Percentiles rank a stretch among this genome's conserved stretches.
These are phyloP conservation scores for Noctuana brunneofusca DNA, from an alignment of 2,888 invertebrate genomes.

Conservation along the genomic window DNA sequence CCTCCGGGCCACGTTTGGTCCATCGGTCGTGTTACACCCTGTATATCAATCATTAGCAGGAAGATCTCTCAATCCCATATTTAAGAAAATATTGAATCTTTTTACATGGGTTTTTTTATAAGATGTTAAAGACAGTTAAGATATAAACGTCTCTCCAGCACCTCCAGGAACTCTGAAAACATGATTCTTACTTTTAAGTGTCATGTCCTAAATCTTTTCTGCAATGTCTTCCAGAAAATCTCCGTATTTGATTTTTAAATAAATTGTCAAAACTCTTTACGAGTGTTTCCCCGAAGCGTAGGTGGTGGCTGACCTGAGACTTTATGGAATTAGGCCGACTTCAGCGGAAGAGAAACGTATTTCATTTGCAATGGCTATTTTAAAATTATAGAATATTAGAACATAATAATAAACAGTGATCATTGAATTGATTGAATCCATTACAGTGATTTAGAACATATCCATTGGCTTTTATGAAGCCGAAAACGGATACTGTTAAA, in stretches of 20 bases:
- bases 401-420: conserved; percentile 34
- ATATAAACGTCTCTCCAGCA: background rate
- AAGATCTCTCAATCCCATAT: no score
- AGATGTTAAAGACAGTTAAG: background rate
- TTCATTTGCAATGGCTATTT: conserved; percentile 44
- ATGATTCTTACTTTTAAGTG: conserved; percentile 2
- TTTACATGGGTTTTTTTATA: no score
- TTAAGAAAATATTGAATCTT: no score
- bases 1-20: no score
- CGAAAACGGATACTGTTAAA: conserved; percentile 10
- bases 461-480: conserved; percentile 12
- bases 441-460: conserved; percentile 6
- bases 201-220: background rate
- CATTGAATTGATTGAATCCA: conserved; percentile 12
- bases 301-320: conserved; percentile 53
- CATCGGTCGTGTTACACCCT: no score
- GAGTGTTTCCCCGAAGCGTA: conserved; percentile 70
- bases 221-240: conserved; percentile 37
- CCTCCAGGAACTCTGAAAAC: background rate
- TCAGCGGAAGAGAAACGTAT: conserved; percentile 51
- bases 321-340: conserved; percentile 60
- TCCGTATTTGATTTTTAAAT: conserved; percentile 57
- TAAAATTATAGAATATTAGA: conserved; percentile 43
- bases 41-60: no score
- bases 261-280: conserved; percentile 65